A percentile compares a stretch with the other conserved stretches of the same genome.
phyloP scores from a whole-genome alignment of 2,888 invertebrate species.

The Cepaea hortensis region DNA sequence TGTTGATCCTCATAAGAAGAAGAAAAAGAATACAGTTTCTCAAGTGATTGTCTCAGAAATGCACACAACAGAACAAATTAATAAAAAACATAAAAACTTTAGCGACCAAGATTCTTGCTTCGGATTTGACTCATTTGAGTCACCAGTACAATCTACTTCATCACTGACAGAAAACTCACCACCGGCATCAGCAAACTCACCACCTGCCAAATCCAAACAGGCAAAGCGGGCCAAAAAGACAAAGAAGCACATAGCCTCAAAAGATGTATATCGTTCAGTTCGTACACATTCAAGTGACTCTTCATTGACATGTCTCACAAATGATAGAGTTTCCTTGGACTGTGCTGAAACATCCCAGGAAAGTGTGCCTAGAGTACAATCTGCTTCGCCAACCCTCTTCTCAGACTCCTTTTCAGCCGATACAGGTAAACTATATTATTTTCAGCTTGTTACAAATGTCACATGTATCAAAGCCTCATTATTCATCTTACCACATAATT shows the following conservation, averaged over 20 bases:
- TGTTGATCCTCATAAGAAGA: not conserved
- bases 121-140: conserved; percentile 34
- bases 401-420: conserved; percentile 37
- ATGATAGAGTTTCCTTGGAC: not conserved
- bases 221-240: not conserved
- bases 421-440: conserved; percentile 25
- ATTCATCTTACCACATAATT: too few species aligned
- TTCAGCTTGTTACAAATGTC: not conserved
- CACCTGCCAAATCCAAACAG: conserved; percentile 1
- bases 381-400: conserved; percentile 28
- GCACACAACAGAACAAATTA: not conserved
- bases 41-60: not conserved
- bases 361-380: not conserved
- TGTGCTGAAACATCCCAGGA: conserved; percentile 24
- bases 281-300: conserved; percentile 9
- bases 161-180: too few species aligned
- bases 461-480: too few species aligned
- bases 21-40: conserved; percentile 32
- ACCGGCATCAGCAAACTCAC: conserved; percentile 21
- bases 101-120: conserved; percentile 30
- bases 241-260: not conserved
- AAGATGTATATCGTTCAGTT: conserved; percentile 22
- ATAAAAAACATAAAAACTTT: not conserved
- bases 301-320: not conserved
- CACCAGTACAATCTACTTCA: not conserved